These are phyloP conservation scores for Apogon talboti DNA, from an alignment of 2,797 vertebrate species.

Conservation along the genomic window DNA sequence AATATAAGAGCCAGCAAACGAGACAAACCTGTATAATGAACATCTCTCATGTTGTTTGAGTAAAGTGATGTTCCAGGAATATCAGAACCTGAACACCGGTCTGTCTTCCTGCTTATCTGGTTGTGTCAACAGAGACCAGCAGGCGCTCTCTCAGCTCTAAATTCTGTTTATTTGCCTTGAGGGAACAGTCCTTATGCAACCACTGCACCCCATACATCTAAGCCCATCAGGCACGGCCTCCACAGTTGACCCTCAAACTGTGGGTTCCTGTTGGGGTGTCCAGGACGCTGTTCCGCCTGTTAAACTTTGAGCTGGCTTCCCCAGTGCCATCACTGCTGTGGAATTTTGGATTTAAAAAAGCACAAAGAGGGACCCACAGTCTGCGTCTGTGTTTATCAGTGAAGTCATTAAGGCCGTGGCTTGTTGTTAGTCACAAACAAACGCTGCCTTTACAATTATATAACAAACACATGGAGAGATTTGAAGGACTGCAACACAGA, in stretches of 20 bases:
- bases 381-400: constrained; percentile 3
- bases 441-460: constrained; percentile 33
- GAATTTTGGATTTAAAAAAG: neutral
- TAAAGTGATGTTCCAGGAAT: constrained; percentile 53
- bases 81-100: constrained; percentile 36
- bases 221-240: constrained; percentile 47
- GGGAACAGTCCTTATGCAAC: constrained; percentile 63
- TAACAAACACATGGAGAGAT: constrained; percentile 51
- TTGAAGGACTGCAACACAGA: constrained; percentile 59
- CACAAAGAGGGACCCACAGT: neutral
- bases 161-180: constrained; percentile 71
- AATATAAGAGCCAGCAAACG: constrained; percentile 4
- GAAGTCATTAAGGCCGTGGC: neutral
- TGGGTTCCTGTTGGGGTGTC: constrained; percentile 52
- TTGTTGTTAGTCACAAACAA: constrained; percentile 37
- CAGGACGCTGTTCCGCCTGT: neutral
- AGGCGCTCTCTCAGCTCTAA: constrained; percentile 57
- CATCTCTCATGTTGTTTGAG: constrained; percentile 32
- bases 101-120: constrained; percentile 70
- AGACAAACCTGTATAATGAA: constrained; percentile 6
- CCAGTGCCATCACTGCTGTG: constrained; percentile 15
- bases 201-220: constrained; percentile 44
- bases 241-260: constrained; percentile 50
- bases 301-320: constrained; percentile 20
- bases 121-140: constrained; percentile 68